A percentile compares a stretch with the other conserved stretches of the same genome.
Evolutionary conservation across 2,888 invertebrate genomes (phyloP).

Genomic region (Ophion ventricosus): DNA sequence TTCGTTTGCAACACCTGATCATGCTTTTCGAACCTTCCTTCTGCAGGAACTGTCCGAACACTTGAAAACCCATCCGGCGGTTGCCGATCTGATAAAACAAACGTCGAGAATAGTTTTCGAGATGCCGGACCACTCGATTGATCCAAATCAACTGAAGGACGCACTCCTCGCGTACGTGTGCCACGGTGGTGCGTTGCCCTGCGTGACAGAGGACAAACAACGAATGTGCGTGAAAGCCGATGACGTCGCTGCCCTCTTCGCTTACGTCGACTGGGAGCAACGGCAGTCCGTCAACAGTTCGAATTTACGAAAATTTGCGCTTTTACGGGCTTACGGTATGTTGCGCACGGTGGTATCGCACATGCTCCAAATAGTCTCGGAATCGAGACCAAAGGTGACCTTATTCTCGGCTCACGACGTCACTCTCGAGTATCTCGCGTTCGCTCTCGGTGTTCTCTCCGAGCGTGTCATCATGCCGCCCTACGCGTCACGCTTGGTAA

Average conservation of each 20-base stretch:
- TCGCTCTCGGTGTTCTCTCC: constrained; percentile 90
- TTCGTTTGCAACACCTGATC: too few species aligned
- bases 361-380: constrained; percentile 92
- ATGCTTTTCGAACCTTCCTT: constrained; percentile 66
- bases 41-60: constrained; percentile 87
- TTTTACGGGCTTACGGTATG: constrained; percentile 92
- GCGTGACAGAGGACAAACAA: constrained; percentile 84
- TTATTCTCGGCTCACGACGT: constrained; percentile 96
- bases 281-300: constrained; percentile 86
- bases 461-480: constrained; percentile 88
- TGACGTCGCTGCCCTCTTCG: constrained; percentile 91
- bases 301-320: constrained; percentile 84
- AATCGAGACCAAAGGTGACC: constrained; percentile 89
- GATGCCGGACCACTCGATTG: constrained; percentile 86
- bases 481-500: constrained; percentile 93
- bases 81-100: constrained; percentile 88
- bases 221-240: constrained; percentile 87
- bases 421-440: constrained; percentile 92
- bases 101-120: constrained; percentile 88
- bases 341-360: constrained; percentile 92
- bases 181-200: constrained; percentile 92
- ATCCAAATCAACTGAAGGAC: constrained; percentile 91
- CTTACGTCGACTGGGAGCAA: constrained; percentile 93
- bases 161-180: constrained; percentile 93
- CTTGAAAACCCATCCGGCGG: constrained; percentile 89